Conservation (phyloP, 2,113 vertebrate genomes). For the Eolophus roseicapilla region DNA sequence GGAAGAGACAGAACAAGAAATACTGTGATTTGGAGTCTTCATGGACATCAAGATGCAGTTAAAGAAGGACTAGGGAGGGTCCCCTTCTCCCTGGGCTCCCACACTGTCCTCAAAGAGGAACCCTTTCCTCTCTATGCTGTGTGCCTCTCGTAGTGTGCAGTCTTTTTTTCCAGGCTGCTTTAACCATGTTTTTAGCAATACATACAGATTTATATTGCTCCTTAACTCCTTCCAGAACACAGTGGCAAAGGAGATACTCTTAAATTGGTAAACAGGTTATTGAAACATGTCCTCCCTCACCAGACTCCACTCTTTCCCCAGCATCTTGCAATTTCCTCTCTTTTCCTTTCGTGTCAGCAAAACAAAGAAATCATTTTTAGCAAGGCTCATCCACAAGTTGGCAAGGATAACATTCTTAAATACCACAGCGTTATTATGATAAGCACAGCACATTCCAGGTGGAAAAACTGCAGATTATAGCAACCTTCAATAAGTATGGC, state of each 20-base stretch:
- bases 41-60: neutral
- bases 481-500: slow-evolving; percentile 11
- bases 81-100: neutral
- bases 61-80: neutral
- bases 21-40: neutral
- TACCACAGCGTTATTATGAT: slow-evolving; percentile 44
- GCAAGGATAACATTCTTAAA: slow-evolving; percentile 38
- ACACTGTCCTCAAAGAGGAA: neutral
- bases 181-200: neutral
- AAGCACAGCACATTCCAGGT: slow-evolving; percentile 21
- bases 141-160: neutral
- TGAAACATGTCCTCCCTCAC: neutral
- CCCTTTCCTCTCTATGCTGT: neutral
- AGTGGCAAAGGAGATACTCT: neutral
- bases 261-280: neutral
- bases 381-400: slow-evolving; percentile 32
- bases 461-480: slow-evolving; percentile 43
- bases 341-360: neutral
- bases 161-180: neutral
- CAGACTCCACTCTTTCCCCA: neutral
- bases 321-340: neutral
- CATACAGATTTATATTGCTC: neutral
- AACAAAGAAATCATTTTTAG: slow-evolving; percentile 46
- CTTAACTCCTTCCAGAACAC: neutral
- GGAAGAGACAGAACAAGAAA: neutral